Evolutionary conservation across 2,888 invertebrate species (phyloP), one percentile per base, ranked within the genome.

Genomic region (Ophion ellenae): DNA sequence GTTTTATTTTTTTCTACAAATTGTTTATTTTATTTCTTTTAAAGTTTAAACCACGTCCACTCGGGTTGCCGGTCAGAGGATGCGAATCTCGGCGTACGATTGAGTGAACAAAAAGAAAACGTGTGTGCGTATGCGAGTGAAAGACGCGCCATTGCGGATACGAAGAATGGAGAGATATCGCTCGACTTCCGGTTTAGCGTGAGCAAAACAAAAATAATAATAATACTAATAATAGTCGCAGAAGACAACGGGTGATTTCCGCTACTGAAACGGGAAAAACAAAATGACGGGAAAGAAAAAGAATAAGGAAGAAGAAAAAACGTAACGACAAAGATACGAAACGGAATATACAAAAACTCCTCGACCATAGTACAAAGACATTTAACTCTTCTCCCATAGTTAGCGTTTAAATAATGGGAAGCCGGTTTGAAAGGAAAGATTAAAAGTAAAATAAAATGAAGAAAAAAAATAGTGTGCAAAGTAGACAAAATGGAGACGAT

Each of bases 341-440:
- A 85, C 82, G 82, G 70, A 74, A 91, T 91, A 92, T 91, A 92
- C 91, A 93, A 86, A 80, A 94, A 94, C 93, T 94, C 94, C 94
- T 94, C 91, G 92, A 93, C 91, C 86, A 93, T 94, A 94, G 94
- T 94, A 94, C 94, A 94, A 94, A 94, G 91, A 93, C 92, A 91
- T 91, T 90, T 91, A 92, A 92, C 90, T 91, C 90, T 90, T 93
- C 89, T 90, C 90, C 90, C 90, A 91, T 91, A 91, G 91, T 88
- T 90, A 91, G 91, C 86, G 87, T 90, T 89, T 88, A 89, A 88
- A 89, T 88, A 81, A 86, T 85, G 86, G 85, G 87, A 89, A 88
- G 88, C 81, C 86, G 88, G 86, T 77, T 85, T 75, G 86, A 87
- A 87, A 78, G 84, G 83, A 82, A 86, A 75, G 78, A 87, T 88